Evolutionary conservation across 2,113 vertebrate genomes (phyloP).

Genomic region (Rafetus swinhoei): DNA sequence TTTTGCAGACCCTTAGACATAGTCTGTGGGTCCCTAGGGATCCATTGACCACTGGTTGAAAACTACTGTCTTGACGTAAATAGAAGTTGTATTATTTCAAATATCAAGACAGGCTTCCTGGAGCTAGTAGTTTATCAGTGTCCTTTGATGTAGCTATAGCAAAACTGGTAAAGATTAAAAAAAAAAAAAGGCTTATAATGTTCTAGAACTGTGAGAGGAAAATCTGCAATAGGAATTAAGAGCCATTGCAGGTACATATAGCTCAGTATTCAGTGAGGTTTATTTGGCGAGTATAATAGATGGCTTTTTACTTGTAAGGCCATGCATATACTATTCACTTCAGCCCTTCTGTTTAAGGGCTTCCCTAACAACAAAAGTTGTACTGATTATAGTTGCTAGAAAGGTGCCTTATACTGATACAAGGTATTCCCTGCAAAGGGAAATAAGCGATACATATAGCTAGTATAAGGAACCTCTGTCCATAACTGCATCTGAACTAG

Average conservation of each 20-base stretch:
- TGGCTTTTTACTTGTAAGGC: conserved; percentile 1
- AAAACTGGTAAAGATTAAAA: background rate
- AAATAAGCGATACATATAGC: background rate
- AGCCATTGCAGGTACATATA: background rate
- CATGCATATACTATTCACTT: background rate
- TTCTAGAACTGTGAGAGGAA: background rate
- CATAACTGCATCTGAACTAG: background rate
- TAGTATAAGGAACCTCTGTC: background rate
- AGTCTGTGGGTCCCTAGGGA: background rate
- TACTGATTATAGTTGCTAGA: background rate
- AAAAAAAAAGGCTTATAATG: background rate
- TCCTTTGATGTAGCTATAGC: background rate
- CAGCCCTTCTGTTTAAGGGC: background rate
- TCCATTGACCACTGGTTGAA: background rate
- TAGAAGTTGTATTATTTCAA: background rate
- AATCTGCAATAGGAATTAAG: background rate
- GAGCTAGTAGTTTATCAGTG: background rate
- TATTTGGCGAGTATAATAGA: background rate
- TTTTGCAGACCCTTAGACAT: background rate
- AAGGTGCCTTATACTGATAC: background rate
- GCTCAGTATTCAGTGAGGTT: background rate
- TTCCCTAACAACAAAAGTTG: background rate
- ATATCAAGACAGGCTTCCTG: background rate
- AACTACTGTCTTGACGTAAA: background rate
- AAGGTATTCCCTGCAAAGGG: background rate